Evolutionary conservation across 2,113 vertebrate species (phyloP), one percentile per base, ranked within the genome.

Genomic region (Ptychochromis oligacanthus): DNA sequence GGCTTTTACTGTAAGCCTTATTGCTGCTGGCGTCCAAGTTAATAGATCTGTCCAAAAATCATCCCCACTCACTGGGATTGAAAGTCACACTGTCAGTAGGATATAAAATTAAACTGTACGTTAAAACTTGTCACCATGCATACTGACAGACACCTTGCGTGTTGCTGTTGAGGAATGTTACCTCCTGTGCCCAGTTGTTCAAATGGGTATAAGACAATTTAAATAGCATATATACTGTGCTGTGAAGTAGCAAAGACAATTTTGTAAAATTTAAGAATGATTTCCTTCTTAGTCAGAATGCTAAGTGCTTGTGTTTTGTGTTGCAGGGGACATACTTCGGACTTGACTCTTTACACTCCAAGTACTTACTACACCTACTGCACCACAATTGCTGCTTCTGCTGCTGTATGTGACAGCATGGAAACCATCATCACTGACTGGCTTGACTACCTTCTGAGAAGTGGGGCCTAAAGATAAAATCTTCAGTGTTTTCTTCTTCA

Each of bases 301-400:
- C 49, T 92, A 22, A 90, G 59, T 55, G 8, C 15, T 77, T 64
- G 65, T 40, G 79, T 70, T 83, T 14, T 93, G 17, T 86, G 55
- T 91, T 91, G 60, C 84, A 94, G 91, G 62, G 43, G 28, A 80
- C 75, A 61, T 55, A 83, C 77, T 57, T 49, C 79, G 65, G 82
- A 81, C 57, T 24, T 24, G 72, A 81, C 57, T 20, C 75, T 6
- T 40, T 18, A 38, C 26, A 8, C 72, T 46, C 2, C 49, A 49
- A 75, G 55, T 38, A 22, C 17, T 55, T 36, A 26, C 34, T 12
- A 26, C 43, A 43, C 5, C 58, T 15, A 13, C 65, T 10, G 18
- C 80, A 31, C 31, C 0, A 0, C 75, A 9, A 10, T 52, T 24
- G 4, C 83, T 62, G 57, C 77, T 8, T 17, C 64, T 13, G 2